Base-by-base conservation (phyloP, 2,888 invertebrate genomes). In the Troglohyphantes excavatus region DNA sequence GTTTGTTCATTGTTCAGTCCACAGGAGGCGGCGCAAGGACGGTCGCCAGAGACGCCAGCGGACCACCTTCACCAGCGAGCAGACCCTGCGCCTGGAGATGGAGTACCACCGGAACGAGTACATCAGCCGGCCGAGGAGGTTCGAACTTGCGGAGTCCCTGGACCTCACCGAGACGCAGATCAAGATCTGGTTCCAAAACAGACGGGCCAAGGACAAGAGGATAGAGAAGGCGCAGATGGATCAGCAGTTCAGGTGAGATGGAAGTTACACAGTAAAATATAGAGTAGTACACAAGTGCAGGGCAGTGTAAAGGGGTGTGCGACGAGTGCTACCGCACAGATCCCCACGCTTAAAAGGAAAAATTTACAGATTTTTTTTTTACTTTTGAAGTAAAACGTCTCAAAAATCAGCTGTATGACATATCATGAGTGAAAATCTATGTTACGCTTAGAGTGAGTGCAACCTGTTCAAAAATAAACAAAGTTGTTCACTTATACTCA, bases 191-290 rank as follows among this genome's bases (percentile, higher is more conserved):
- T 98, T 98, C 94, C 98, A 98, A 94, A 98, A 98, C 94, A 95
- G 98, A 91, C 95, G 98, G 92, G 98, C 98, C 27, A 98, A 98
- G 94, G 98, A 98, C 93, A 98, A 98, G 94, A 95, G 98, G 91
- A 97, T 98, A 92, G 98, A 98, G 93, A 98, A 98, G 93, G 98
- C 98, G 0, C 98, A 98, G 92, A 95, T 98, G 91, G 98, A 98
- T 94, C 98, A 98, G 93, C 98, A 98, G 92, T 97, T 97, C 93
- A 96, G 98, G 98, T 78, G 65, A 65, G 65, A 39, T 39, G 13
- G 1, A 39, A 39, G 39, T 11, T 2, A 2, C 67, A 6, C 26
- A 3, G 39, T 39, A 6, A 39, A 39, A 9, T n/a, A n/a, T n/a
- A n/a, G n/a, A n/a, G n/a, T n/a, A n/a, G n/a, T n/a, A n/a, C n/a